Evolutionary conservation across 2,888 invertebrate genomes (phyloP), one percentile per base, ranked within the genome.

Genomic region (Perizoma flavofasciatum): DNA sequence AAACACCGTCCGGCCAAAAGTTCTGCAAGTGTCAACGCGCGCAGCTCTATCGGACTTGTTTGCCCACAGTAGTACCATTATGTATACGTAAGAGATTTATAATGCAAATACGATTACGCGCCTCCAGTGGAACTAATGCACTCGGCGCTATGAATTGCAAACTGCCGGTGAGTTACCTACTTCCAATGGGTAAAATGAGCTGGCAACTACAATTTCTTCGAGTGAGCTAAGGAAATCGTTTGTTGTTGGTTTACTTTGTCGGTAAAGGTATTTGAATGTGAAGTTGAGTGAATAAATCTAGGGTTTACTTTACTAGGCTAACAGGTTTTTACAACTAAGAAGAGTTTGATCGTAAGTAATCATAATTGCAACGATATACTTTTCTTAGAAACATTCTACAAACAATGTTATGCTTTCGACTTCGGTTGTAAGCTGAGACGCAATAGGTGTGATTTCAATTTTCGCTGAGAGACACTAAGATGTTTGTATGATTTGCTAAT

Each of bases 51-150:
- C 55, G 56, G 70, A 69, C 71, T 76, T 83, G 80, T 86, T 87
- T 87, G 77, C 81, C 69, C 77, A 78, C 77, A 81, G 82, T 81
- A 79, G 80, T 78, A 78, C 62, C 86, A 89, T 90, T 91, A 90
- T 78, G 78, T 82, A 84, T 85, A 84, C 81, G 79, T 83, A 86
- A 85, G 52, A 86, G 86, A 90, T 90, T 90, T 90, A 89, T 91
- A 90, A 91, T 91, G 91, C 87, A 92, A 91, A 92, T 89, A 89
- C 85, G 88, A 91, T 90, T 90, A 89, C 88, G 81, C 74, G 78
- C 73, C 75, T 66, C 75, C 79, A 78, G 82, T 50, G 75, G 80
- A 81, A 86, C 88, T 90, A 90, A 91, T 91, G 90, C 89, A 90
- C 85, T 86, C 80, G 68, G 74, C 77, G 80, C 84, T 84, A 87